phyloP scores from a whole-genome alignment of 2,113 vertebrate species.

The Rhineura floridana region DNA sequence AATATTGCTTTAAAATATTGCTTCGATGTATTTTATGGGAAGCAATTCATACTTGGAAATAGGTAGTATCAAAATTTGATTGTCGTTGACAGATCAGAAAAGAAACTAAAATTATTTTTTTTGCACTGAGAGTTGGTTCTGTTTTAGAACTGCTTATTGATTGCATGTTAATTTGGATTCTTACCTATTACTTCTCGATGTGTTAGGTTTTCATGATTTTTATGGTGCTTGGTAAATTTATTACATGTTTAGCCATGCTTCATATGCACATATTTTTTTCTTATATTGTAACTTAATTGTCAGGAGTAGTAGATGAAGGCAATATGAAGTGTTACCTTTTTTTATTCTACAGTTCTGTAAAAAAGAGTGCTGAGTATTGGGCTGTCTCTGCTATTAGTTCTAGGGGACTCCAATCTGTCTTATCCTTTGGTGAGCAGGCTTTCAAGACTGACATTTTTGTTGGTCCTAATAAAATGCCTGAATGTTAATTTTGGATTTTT shows the following conservation, averaged over 20 bases:
- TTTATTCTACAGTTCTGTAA: no score
- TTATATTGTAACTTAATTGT: neutral
- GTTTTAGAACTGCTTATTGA: neutral
- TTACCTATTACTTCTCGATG: neutral
- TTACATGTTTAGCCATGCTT: no score
- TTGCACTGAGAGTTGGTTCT: neutral
- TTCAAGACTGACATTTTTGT: no score
- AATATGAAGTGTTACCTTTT: no score
- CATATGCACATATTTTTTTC: neutral
- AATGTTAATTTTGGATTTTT: neutral
- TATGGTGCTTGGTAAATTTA: neutral
- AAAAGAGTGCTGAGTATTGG: no score
- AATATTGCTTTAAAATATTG: no score
- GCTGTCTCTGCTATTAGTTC: neutral
- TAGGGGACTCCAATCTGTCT: neutral
- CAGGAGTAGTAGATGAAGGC: no score
- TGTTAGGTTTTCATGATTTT: neutral
- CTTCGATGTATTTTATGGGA: no score
- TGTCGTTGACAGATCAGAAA: neutral
- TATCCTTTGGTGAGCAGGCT: no score
- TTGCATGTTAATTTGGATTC: neutral
- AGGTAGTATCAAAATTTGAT: no score
- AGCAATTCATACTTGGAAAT: no score
- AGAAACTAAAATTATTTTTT: neutral
- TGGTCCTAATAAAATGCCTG: neutral